Evolutionary conservation across 2,113 vertebrate species (phyloP), one percentile per base, ranked within the genome.

Genomic region (Helogale parvula): DNA sequence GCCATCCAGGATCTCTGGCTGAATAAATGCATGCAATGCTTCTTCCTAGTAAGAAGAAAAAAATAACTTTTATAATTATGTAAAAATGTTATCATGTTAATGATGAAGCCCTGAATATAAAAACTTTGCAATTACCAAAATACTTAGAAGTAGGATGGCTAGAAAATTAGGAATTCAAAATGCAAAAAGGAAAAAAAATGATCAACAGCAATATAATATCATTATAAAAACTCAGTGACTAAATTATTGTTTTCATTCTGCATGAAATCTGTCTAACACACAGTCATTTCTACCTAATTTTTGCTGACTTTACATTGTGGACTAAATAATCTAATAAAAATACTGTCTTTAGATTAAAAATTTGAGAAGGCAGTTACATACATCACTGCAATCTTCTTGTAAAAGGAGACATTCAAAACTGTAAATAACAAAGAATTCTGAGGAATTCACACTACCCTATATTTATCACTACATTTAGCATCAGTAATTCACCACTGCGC

Each of bases 21-120:
- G 99, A 98, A 99, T 99, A 98, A 99, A 99, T 93, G 99, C 99
- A 98, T 99, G 99, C 96, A 99, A 98, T 79, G 99, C 99, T 99
- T 99, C 99, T 98, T 99, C 99, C 99, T 99, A 98, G 82, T 96
- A 69, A 97, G 97, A 47, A 60, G 21, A 97, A 94, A 98, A 90
- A 71, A 98, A 83, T 9, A 79, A 98, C 0, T 23, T 97, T 97
- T 54, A 92, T 63, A 80, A 91, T 97, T 94, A 96, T 35, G 84
- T 52, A 84, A 93, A 93, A 97, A 94, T 0, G 5, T 54, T 50
- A 85, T 45, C 31, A 57, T 57, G 72, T 88, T 97, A 87, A 97
- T 63, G 47, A 45, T 6, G 50, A 97, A 16, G 35, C 0, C 83
- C 60, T 80, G 96, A 98, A 86, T 52, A 63, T 57, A 76, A 85